Evolutionary conservation across 2,888 invertebrate genomes (phyloP).

Genomic region (Hirtodrosophila cameraria): DNA sequence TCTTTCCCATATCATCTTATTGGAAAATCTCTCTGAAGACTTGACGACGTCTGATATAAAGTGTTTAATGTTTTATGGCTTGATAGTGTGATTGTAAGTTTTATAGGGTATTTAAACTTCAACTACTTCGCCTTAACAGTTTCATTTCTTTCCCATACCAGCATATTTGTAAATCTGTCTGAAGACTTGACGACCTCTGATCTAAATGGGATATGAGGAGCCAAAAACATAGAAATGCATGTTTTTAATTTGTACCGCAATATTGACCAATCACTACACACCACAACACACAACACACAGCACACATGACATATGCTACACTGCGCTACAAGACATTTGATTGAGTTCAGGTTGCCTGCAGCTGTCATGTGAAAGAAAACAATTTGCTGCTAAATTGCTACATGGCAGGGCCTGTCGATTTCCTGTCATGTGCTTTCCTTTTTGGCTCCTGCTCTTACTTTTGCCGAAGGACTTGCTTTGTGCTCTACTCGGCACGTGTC

Average conservation of each 20-base stretch:
- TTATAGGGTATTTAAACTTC: too few species aligned
- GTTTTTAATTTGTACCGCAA: conserved; percentile 21
- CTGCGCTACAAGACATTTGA: conserved; percentile 43
- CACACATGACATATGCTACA: conserved; percentile 27
- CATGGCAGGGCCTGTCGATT: conserved; percentile 60
- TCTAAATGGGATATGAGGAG: too few species aligned
- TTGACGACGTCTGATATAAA: too few species aligned
- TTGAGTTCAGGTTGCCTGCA: conserved; percentile 50
- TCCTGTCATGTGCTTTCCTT: conserved; percentile 54
- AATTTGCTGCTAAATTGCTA: conserved; percentile 72
- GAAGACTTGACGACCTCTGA: background rate
- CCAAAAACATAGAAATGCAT: background rate
- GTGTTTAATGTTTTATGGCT: too few species aligned
- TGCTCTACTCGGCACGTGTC: conserved; percentile 15
- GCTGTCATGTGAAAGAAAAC: conserved; percentile 69
- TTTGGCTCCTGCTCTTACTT: background rate
- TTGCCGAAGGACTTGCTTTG: background rate
- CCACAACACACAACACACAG: too few species aligned
- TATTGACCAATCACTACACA: conserved; percentile 33
- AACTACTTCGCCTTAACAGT: too few species aligned
- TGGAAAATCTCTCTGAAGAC: too few species aligned
- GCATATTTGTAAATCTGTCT: too few species aligned
- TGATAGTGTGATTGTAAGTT: too few species aligned
- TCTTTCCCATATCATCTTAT: too few species aligned
- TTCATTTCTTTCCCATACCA: too few species aligned